Evolutionary conservation across 2,797 vertebrate genomes (phyloP).

Genomic region (Gymnoscopelus microlampas): DNA sequence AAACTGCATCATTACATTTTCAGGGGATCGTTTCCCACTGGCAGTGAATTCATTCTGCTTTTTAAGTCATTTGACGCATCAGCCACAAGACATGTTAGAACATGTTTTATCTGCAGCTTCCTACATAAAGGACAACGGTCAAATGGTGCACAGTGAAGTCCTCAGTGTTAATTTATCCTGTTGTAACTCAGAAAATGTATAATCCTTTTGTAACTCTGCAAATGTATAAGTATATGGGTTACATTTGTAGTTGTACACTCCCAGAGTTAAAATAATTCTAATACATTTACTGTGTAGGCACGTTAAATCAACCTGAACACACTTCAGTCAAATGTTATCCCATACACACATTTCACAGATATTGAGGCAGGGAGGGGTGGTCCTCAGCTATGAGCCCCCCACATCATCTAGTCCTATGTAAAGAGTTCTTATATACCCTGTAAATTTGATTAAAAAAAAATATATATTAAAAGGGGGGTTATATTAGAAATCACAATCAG

Average conservation of each 20-base stretch:
- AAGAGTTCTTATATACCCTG: neutral
- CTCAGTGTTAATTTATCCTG: no score
- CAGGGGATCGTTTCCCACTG: neutral
- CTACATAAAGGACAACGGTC: neutral
- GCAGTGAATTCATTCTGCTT: neutral
- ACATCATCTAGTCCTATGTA: neutral
- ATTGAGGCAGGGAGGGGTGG: neutral
- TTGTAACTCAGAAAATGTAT: no score
- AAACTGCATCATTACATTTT: no score
- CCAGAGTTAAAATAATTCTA: no score
- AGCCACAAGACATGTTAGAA: neutral
- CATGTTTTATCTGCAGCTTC: neutral
- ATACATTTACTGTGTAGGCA: no score
- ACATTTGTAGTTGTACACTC: no score
- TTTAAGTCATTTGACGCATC: neutral
- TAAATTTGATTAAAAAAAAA: neutral
- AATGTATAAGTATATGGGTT: no score
- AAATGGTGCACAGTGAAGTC: neutral
- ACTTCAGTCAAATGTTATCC: neutral
- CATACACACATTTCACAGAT: neutral
- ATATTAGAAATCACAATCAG: neutral
- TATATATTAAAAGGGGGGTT: no score
- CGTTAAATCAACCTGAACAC: neutral
- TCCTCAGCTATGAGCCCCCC: neutral
- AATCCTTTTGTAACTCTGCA: no score